Conservation (phyloP, 2,113 vertebrate species). For the Gymnocephalus cernua region DNA sequence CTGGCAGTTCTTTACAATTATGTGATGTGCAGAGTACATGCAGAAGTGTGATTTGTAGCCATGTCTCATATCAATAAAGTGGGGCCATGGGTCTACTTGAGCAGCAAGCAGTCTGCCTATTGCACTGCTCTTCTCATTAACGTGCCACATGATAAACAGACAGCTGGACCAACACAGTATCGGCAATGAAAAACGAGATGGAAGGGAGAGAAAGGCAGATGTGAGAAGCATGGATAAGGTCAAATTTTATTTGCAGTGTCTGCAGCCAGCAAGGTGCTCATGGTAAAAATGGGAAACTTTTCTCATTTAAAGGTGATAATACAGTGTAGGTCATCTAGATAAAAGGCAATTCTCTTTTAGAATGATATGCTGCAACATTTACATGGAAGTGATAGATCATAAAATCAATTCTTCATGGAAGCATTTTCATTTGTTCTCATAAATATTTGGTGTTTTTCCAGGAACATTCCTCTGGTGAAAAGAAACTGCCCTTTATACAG, state of each 20-base stretch:
- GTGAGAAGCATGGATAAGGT: slow-evolving; percentile 19
- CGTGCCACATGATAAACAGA: slow-evolving; percentile 53
- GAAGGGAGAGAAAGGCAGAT: slow-evolving; percentile 30
- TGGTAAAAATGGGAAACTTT: not conserved
- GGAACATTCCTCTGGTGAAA: not conserved
- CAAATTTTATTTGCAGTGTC: slow-evolving; percentile 23
- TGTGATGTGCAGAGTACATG: slow-evolving; percentile 45
- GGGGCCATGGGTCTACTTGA: slow-evolving; percentile 43
- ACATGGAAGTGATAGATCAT: not conserved
- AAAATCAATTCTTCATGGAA: not conserved
- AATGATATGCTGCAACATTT: not conserved
- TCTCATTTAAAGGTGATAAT: slow-evolving; percentile 15
- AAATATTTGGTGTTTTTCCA: slow-evolving; percentile 19
- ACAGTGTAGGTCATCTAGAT: not conserved
- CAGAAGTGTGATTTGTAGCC: slow-evolving; percentile 54
- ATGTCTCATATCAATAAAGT: slow-evolving; percentile 47
- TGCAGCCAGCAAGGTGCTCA: not conserved
- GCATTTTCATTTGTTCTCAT: slow-evolving; percentile 22
- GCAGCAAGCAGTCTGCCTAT: slow-evolving; percentile 49
- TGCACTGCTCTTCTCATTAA: slow-evolving; percentile 58
- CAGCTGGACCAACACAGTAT: slow-evolving; percentile 16
- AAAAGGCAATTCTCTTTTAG: not conserved
- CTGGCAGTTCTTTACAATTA: slow-evolving; percentile 75
- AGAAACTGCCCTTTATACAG: slow-evolving; percentile 3
- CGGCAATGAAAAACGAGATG: slow-evolving; percentile 23